Evolutionary conservation across 23 tunicate genomes (phyloP), one percentile per base, ranked within the genome.

Genomic region (Styela clava): DNA sequence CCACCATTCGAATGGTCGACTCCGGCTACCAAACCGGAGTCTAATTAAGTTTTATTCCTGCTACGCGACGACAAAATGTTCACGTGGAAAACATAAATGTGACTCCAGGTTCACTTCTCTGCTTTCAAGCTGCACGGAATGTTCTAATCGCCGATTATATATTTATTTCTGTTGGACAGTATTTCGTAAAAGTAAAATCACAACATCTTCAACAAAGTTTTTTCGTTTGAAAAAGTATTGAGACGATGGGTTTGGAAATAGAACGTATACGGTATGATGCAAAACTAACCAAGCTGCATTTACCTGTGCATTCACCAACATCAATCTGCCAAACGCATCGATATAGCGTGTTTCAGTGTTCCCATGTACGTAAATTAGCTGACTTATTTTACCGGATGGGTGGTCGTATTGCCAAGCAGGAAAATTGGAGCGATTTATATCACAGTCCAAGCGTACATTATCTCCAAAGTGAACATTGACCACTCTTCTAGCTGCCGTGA

Each of bases 371-470:
- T 71, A 22, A 28, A 71, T 71, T 21, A 34, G 35, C 16, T 27
- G 3, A 22, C 35, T 30, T 2, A 71, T 27, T 21, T 71, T 71
- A 2, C 34, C 34, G 35, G 77, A 28, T 71, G 77, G 35, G 35
- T 71, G 77, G 16, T 71, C 34, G 77, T 30, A 71, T 34, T 32
- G 35, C 77, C 77, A 71, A 12, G 77, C 35, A 7, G 77, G 77
- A 32, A 71, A 71, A 21, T 26, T 5, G 35, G 77, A 33, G 77
- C 35, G 23, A 21, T 33, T 28, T 16, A 34, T 2, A 27, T 32
- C 77, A 16, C 77, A 71, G 5, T 26, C 77, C 7, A 71, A 35
- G 3, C 23, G 35, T 3, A 32, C 77, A 30, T 27, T 71, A 16
- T 71, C 77, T 30, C 35, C 77, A 34, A 28, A 71, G 16, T 71